Evolutionary conservation across 1,140 invertebrate species (phyloP), one percentile per base, ranked within the genome.

Genomic region (Drosophila melanica): DNA sequence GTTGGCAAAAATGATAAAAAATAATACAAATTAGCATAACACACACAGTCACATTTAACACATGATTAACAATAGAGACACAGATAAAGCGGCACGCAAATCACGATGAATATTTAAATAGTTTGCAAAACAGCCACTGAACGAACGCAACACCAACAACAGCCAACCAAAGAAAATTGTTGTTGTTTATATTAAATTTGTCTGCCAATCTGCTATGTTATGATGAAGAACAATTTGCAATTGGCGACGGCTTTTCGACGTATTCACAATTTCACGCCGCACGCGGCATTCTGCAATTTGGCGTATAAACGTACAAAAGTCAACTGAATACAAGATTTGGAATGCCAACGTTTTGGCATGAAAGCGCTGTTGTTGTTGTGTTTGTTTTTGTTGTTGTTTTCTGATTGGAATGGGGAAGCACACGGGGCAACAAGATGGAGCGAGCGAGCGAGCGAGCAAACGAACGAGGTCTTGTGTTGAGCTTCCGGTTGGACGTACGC

Each of bases 401-500:
- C 82, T 87, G 62, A 89, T 87, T 87, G 82, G 82, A 87, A 86
- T 82, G 65, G 75, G 72, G 82, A 85, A 80, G 58, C 55, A 41
- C 48, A 18, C 23, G 41, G 35, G 23, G 39, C 18, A 41, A 42
- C 47, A 81, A 86, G 77, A 81, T 84, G 80, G 82, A 78, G 82
- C 72, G 75, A 67, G 64, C 47, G 12, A 35, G 62, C 18, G 47
- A 72, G 60, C 48, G 14, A 71, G 12, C 59, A 44, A 57, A 44
- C 74, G 78, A 73, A 58, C 68, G 47, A 68, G 39, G 73, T 69
- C 82, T 75, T 51, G 65, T 60, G 69, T 65, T 75, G 63, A 82
- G 81, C 79, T 86, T 86, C 82, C 82, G 82, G 82, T 86, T 86
- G 82, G 82, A 86, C 73, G 81, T 81, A 72, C 65, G 74, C 69